Evolutionary conservation across 2,113 vertebrate genomes (phyloP), one percentile per base, ranked within the genome.

Genomic region (Toxotes chatareus): DNA sequence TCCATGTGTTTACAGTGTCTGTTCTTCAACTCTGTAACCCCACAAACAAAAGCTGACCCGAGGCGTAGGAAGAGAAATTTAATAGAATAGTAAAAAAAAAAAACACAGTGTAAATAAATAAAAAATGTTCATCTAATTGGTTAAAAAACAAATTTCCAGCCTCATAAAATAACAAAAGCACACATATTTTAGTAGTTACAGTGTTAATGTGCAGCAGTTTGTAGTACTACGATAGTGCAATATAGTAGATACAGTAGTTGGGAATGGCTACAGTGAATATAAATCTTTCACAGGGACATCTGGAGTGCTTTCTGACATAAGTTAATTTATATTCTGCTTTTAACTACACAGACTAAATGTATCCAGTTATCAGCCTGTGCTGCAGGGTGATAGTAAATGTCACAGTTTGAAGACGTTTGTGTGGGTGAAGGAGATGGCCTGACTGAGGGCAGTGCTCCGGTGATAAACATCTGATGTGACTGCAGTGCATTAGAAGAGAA

Each of bases 71-170:
- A 91, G 75, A 89, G 67, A 83, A 72, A 67, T 96, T 95, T 96
- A 95, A 93, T 95, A 91, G 86, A 93, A 94, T 84, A 87, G 90
- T 93, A 89, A 81, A 92, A 92, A 90, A 90, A 27, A 27, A 27
- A 89, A 84, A 44, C 55, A 70, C 31, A 63, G 62, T 86, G 80
- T 84, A 90, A 93, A 95, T 92, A 93, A 95, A 94, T 93, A 80
- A 81, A 87, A 89, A 84, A 77, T 31, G 44, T 61, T 80, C 47
- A 79, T 82, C 78, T 88, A 87, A 88, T 80, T 44, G 84, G 84
- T 93, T 88, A 90, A 93, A 92, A 63, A 88, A 85, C 14, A 73
- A 40, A 13, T 85, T 89, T 91, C 79, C 83, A 85, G 76, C 63
- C 66, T 86, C n/a, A 42, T 89, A 89, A 86, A 93, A 90, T 82